These are phyloP conservation scores for Sebastolobus alascanus DNA, from an alignment of 2,797 vertebrate genomes.

Conservation along the genomic window DNA sequence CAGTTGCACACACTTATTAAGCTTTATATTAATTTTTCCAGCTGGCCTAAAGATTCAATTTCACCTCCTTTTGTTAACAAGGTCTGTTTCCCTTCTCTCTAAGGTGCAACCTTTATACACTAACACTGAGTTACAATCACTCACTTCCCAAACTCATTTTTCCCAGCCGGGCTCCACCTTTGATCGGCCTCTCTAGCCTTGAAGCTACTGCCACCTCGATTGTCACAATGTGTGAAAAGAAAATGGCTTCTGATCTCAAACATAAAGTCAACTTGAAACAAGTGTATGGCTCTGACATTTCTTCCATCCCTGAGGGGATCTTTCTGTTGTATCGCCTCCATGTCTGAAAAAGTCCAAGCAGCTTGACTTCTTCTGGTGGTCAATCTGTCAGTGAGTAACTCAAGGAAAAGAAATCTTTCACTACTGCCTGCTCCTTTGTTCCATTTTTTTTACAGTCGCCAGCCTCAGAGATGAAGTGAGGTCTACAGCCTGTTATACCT, in stretches of 20 bases:
- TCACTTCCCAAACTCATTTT: not conserved
- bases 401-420: constrained; percentile 12
- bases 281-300: constrained; percentile 45
- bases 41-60: not conserved
- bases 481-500: constrained; percentile 5
- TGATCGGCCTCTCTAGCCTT: constrained; percentile 31
- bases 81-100: not conserved
- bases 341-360: constrained; percentile 25
- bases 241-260: constrained; percentile 35
- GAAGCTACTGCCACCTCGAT: not conserved
- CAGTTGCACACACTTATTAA: not conserved
- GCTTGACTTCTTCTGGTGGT: constrained; percentile 30
- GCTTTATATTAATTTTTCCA: not conserved
- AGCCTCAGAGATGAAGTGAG: not conserved
- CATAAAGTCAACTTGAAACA: constrained; percentile 35
- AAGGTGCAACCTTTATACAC: not conserved
- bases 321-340: constrained; percentile 18
- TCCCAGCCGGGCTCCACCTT: not conserved
- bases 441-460: constrained; percentile 8
- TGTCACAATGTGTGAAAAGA: constrained; percentile 15
- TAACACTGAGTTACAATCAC: not conserved
- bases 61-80: not conserved
- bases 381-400: constrained; percentile 47
- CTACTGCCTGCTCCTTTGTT: not conserved
- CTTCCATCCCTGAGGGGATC: constrained; percentile 23